Percentiles rank a stretch among this genome's conserved stretches.
These are phyloP conservation scores for Xylota sylvarum DNA, from an alignment of 2,888 invertebrate species.

Conservation along the genomic window DNA sequence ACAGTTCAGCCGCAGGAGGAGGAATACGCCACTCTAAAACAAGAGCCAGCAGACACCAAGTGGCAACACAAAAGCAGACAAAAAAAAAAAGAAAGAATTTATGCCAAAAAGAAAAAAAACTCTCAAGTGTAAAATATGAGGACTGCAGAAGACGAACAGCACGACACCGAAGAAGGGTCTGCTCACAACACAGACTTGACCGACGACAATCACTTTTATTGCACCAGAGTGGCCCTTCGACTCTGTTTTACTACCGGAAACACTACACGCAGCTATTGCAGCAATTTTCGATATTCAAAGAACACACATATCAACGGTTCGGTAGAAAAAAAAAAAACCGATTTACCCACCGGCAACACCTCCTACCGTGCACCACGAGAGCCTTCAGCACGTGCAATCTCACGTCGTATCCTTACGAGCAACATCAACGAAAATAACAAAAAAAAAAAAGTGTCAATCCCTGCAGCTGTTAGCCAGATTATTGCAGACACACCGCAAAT, in stretches of 20 bases:
- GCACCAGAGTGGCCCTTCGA: conserved; percentile 58
- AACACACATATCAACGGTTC: conserved; percentile 70
- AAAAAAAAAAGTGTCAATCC: conserved; percentile 44
- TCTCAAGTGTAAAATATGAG: conserved; percentile 73
- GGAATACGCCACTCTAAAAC: conserved; percentile 71
- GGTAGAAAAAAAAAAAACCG: conserved; percentile 46
- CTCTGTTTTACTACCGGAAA: conserved; percentile 48
- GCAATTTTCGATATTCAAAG: conserved; percentile 67
- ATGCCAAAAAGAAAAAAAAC: conserved; percentile 62
- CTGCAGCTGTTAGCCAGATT: conserved; percentile 58
- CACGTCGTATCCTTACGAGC: conserved; percentile 54
- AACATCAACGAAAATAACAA: neutral
- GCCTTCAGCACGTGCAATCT: conserved; percentile 67
- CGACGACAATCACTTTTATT: conserved; percentile 69
- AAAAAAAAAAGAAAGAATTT: conserved; percentile 61
- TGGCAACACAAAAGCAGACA: conserved; percentile 69
- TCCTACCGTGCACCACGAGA: conserved; percentile 3
- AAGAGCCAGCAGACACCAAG: conserved; percentile 68
- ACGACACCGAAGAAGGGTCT: conserved; percentile 63
- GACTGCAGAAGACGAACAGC: conserved; percentile 69
- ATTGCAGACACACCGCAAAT: conserved; percentile 64
- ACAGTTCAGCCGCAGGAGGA: conserved; percentile 70
- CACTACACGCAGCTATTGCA: conserved; percentile 57
- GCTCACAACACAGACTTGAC: conserved; percentile 57
- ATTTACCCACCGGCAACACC: conserved; percentile 4